A percentile compares a stretch with the other conserved stretches of the same genome.
These are phyloP conservation scores for Antechinus stuartii DNA, from an alignment of 2,113 vertebrate genomes.

Conservation along the genomic window DNA sequence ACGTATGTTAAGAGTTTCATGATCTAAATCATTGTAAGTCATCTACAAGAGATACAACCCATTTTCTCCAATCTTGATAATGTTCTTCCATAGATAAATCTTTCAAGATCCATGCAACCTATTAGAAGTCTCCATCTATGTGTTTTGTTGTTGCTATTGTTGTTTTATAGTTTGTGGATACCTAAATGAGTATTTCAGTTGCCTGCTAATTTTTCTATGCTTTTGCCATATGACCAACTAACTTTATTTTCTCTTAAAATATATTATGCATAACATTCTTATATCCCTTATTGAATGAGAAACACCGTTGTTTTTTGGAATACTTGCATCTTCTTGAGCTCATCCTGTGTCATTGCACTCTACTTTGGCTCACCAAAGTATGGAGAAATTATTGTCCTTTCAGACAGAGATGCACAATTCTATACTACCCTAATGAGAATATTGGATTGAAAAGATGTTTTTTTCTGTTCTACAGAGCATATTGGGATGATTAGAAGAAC, in stretches of 20 bases:
- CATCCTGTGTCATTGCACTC: neutral
- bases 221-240: neutral
- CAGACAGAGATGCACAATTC: neutral
- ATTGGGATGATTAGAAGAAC: neutral
- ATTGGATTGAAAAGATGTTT: neutral
- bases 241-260: neutral
- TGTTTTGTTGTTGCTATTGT: too few relatives aligned
- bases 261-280: neutral
- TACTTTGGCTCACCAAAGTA: neutral
- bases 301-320: neutral
- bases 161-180: neutral
- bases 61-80: neutral
- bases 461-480: neutral
- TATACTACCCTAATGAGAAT: neutral
- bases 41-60: neutral
- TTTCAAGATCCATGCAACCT: neutral
- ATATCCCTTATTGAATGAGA: neutral
- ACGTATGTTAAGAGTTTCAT: neutral
- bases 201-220: neutral
- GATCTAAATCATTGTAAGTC: neutral
- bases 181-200: too few relatives aligned
- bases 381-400: neutral
- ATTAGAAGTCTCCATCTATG: neutral
- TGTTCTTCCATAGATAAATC: neutral
- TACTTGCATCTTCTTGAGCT: neutral